Conservation (phyloP, 1,140 invertebrate genomes). For the Manduca sexta region DNA sequence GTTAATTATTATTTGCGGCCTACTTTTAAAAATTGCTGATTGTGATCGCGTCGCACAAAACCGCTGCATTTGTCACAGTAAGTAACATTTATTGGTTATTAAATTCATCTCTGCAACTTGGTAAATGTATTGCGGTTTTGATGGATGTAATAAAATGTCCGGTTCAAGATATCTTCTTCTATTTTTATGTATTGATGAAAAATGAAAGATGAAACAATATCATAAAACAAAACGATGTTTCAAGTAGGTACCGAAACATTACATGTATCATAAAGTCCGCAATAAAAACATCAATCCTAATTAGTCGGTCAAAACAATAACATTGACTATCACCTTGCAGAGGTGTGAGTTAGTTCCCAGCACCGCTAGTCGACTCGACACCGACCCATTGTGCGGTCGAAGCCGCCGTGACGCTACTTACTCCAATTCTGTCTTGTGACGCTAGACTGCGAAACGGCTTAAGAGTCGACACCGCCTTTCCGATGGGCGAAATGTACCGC, state of each 20-base stretch:
- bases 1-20: slow-evolving; percentile 35
- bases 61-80: too few species aligned
- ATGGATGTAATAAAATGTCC: too few species aligned
- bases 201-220: too few species aligned
- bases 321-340: slow-evolving; percentile 50
- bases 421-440: slow-evolving; percentile 63
- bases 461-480: slow-evolving; percentile 31
- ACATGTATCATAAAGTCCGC: neutral
- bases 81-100: neutral
- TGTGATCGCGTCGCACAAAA: neutral
- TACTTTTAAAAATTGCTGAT: slow-evolving; percentile 19
- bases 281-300: slow-evolving; percentile 40
- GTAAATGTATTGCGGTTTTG: neutral
- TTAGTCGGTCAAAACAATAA: slow-evolving; percentile 67
- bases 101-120: neutral
- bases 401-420: slow-evolving; percentile 70
- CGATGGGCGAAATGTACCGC: slow-evolving; percentile 24
- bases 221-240: too few species aligned
- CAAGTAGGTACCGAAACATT: too few species aligned
- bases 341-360: slow-evolving; percentile 65
- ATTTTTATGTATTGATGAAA: too few species aligned
- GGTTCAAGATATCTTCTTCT: too few species aligned
- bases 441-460: slow-evolving; percentile 40
- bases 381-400: slow-evolving; percentile 66
- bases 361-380: slow-evolving; percentile 65